Evolutionary conservation across 2,113 vertebrate species (phyloP), one percentile per base, ranked within the genome.

Genomic region (Phasianus colchicus): DNA sequence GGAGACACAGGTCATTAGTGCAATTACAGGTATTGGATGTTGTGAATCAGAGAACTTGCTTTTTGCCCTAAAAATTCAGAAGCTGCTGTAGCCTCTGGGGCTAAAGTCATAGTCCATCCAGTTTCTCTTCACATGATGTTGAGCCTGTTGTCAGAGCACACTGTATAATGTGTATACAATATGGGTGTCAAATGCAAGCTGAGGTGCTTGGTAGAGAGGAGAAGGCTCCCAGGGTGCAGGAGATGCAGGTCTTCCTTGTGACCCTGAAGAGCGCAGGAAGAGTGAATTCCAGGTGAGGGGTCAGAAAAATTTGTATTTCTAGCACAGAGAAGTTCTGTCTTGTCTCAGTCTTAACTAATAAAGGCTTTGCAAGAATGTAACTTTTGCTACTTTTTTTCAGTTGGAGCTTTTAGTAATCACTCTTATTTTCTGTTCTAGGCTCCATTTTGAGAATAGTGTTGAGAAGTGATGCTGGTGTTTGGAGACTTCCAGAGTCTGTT

Each of bases 251-350:
- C 43, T 34, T 81, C 3, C 1, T 42, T 32, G 38, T 84, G 63
- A 40, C 6, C 14, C 5, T 3, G 30, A 17, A n/a, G 25, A 81
- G n/a, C 29, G 8, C 27, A 58, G 36, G 45, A 34, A 10, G 8
- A 18, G 10, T 2, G 4, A 0, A 0, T 78, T 67, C 21, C 42
- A 40, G 30, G 27, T 48, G 3, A 11, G 25, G 5, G 8, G 66
- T 85, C 57, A 61, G 66, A 54, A 71, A 13, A 4, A 4, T 25
- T 75, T 1, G 0, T 64, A 4, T 22, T 15, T 42, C 20, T 72
- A 19, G 20, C 9, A 36, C 34, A 19, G 48, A 65, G 65, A 9
- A 34, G 19, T 30, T 0, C 0, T 27, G 13, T 24, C 8, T 63
- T 17, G 9, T 72, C 32, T 57, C 48, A 21, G 32, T 27, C 54